phyloP scores from a whole-genome alignment of 2,113 vertebrate genomes.

The Syrmaticus mikado region DNA sequence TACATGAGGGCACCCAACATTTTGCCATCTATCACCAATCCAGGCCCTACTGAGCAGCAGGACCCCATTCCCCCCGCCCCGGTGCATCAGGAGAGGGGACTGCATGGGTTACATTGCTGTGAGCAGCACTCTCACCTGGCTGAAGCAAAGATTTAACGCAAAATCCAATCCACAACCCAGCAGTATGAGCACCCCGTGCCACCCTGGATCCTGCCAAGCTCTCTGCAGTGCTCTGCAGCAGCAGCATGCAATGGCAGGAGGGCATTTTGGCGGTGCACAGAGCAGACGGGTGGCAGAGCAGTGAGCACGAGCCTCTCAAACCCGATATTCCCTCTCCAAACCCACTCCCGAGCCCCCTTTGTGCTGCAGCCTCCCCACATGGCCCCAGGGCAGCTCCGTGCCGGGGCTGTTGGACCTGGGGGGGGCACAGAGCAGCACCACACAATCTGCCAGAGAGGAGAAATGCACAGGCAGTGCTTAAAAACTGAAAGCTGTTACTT shows the following conservation, averaged over 20 bases:
- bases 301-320: not conserved
- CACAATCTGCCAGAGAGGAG: slow-evolving; percentile 31
- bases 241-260: not conserved
- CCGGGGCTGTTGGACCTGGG: no score
- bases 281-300: not conserved
- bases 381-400: not conserved
- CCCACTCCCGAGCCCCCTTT: not conserved
- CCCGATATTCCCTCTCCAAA: not conserved
- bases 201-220: not conserved
- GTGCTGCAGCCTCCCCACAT: accelerated
- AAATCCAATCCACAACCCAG: not conserved
- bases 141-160: not conserved
- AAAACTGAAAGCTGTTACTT: slow-evolving; percentile 77
- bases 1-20: not conserved
- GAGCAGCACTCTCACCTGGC: accelerated
- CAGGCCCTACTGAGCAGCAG: accelerated
- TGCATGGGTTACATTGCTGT: accelerated
- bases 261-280: not conserved
- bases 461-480: slow-evolving; percentile 52
- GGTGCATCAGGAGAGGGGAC: accelerated
- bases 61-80: accelerated
- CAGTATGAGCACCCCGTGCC: accelerated
- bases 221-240: not conserved
- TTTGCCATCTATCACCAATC: not conserved
- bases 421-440: not conserved